Evolutionary conservation across 1,140 invertebrate genomes (phyloP).

Genomic region (Tetragnatha versicolor): DNA sequence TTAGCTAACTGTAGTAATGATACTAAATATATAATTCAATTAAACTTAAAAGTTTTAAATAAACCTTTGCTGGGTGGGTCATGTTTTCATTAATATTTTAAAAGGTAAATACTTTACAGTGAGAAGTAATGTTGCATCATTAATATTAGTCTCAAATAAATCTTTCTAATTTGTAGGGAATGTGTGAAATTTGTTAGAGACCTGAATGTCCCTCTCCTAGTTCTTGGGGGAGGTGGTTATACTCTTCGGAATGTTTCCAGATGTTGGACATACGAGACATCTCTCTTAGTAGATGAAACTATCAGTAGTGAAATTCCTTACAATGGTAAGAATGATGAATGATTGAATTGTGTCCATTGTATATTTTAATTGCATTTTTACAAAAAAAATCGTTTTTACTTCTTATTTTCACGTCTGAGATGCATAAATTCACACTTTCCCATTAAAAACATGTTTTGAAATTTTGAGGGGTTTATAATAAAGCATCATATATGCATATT

Average conservation of each 20-base stretch:
- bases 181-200: slow-evolving; percentile 97
- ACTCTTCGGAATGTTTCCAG: slow-evolving; percentile 96
- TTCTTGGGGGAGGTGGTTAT: slow-evolving; percentile 97
- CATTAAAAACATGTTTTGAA: too few species aligned
- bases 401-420: too few species aligned
- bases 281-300: slow-evolving; percentile 86
- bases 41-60: too few species aligned
- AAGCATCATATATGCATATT: too few species aligned
- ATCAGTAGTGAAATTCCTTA: slow-evolving; percentile 93
- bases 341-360: too few species aligned
- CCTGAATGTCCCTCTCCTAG: slow-evolving; percentile 90
- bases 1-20: too few species aligned
- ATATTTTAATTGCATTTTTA: background rate
- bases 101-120: background rate
- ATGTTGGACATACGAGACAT: slow-evolving; percentile 99
- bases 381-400: too few species aligned
- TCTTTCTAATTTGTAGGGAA: slow-evolving; percentile 68
- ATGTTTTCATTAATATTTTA: background rate
- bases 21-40: too few species aligned
- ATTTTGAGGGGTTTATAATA: too few species aligned
- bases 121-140: background rate
- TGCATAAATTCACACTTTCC: too few species aligned
- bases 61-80: background rate
- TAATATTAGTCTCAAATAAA: background rate
- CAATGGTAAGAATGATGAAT: slow-evolving; percentile 69